Percentiles rank a stretch among this genome's conserved stretches.
Evolutionary conservation across 2,888 invertebrate species (phyloP).

Genomic region (Andrena flavipes): DNA sequence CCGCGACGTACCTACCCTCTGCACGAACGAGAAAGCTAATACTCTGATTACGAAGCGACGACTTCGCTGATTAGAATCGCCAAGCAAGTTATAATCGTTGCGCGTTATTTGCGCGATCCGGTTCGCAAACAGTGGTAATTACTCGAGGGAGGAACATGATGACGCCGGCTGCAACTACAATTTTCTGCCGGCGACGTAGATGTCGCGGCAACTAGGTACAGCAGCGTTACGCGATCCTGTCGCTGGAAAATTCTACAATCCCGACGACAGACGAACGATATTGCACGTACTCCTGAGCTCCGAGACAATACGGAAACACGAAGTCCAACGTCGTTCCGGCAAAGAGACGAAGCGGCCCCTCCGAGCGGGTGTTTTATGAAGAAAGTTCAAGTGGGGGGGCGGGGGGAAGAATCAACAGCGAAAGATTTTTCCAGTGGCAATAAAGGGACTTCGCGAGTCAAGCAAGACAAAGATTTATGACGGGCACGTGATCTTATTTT

Average conservation of each 20-base stretch:
- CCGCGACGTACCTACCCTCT: slow-evolving; percentile 36
- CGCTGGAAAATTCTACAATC: not conserved
- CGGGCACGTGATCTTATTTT: slow-evolving; percentile 64
- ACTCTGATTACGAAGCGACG: slow-evolving; percentile 62
- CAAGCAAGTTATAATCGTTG: slow-evolving; percentile 61
- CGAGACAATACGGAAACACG: not conserved
- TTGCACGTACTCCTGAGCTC: slow-evolving; percentile 4
- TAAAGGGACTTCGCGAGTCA: slow-evolving; percentile 52
- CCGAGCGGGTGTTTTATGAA: slow-evolving; percentile 45
- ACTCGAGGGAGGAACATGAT: slow-evolving; percentile 6
- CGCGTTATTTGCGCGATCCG: slow-evolving; percentile 57
- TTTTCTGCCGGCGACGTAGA: slow-evolving; percentile 10
- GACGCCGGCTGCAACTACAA: not conserved
- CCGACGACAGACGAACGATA: slow-evolving; percentile 21
- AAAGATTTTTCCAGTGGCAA: slow-evolving; percentile 56
- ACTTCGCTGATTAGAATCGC: slow-evolving; percentile 59
- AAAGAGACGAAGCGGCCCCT: slow-evolving; percentile 6
- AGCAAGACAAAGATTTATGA: slow-evolving; percentile 70
- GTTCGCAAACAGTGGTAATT: slow-evolving; percentile 58
- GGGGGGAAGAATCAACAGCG: slow-evolving; percentile 46
- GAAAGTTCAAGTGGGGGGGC: slow-evolving; percentile 19
- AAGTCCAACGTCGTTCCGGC: not conserved
- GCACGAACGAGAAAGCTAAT: slow-evolving; percentile 63
- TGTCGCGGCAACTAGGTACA: not conserved
- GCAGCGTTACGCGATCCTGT: not conserved